A percentile compares a stretch with the other conserved stretches of the same genome.
These are phyloP conservation scores for Galerucella nymphaeae DNA, from an alignment of 2,888 invertebrate genomes.

Conservation along the genomic window DNA sequence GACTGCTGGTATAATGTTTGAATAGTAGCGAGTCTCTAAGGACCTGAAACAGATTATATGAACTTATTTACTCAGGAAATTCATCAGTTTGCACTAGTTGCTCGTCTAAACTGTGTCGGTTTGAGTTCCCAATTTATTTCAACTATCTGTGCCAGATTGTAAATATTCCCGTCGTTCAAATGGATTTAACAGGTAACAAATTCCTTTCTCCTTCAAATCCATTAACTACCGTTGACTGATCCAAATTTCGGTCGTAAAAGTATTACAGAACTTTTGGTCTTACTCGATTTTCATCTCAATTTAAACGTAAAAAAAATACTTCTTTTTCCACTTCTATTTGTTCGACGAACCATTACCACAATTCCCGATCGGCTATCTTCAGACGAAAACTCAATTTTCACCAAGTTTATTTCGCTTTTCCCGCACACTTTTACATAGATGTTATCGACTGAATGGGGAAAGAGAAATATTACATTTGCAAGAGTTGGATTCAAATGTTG, in stretches of 20 bases:
- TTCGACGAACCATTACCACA: conserved; percentile 23
- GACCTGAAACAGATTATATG: not conserved
- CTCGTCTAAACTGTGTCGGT: not conserved
- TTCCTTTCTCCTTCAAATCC: no score
- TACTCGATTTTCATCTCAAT: not conserved
- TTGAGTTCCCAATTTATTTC: not conserved
- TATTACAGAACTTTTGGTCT: no score
- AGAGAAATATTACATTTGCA: conserved; percentile 1
- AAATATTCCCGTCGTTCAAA: no score
- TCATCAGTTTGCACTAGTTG: not conserved
- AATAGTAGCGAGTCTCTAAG: not conserved
- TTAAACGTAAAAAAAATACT: not conserved
- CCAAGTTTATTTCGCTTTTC: conserved; percentile 24
- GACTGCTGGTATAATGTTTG: not conserved
- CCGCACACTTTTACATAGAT: conserved; percentile 10
- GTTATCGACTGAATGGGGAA: not conserved
- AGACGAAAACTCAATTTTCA: conserved; percentile 26
- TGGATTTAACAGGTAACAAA: no score
- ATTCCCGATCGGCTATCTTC: conserved; percentile 26
- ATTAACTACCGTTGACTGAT: no score
- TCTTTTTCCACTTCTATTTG: conserved; percentile 19
- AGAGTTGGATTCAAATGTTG: not conserved
- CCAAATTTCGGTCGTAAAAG: no score
- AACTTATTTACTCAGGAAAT: not conserved
- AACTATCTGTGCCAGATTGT: no score